Evolutionary conservation across 2,888 invertebrate species (phyloP).

Genomic region (Bombylius discolor): DNA sequence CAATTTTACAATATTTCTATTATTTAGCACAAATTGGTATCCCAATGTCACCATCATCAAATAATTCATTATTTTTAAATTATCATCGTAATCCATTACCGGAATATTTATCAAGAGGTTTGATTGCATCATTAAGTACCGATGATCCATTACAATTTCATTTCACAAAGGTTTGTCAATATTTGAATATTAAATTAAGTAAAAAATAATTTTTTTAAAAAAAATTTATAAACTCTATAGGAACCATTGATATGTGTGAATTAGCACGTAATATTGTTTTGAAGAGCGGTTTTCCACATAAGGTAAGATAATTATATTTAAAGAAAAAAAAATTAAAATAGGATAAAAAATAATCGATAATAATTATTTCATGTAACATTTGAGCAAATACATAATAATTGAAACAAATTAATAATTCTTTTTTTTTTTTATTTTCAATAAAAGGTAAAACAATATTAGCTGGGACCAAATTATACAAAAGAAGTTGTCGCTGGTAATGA

Average conservation of each 20-base stretch:
- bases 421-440: slow-evolving; percentile 15
- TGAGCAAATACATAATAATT: no score
- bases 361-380: no score
- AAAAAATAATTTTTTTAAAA: neutral
- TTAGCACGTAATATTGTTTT: slow-evolving; percentile 90
- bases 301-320: slow-evolving; percentile 41
- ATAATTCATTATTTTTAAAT: slow-evolving; percentile 96
- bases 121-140: slow-evolving; percentile 88
- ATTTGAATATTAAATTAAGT: neutral
- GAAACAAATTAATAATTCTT: neutral
- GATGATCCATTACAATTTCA: slow-evolving; percentile 99
- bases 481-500: slow-evolving; percentile 98
- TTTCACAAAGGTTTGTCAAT: slow-evolving; percentile 73
- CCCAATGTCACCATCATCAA: slow-evolving; percentile 97
- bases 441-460: slow-evolving; percentile 94
- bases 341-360: neutral
- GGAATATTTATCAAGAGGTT: slow-evolving; percentile 87
- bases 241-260: slow-evolving; percentile 98
- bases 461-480: slow-evolving; percentile 88
- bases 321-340: neutral
- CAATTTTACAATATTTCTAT: slow-evolving; percentile 95
- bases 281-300: slow-evolving; percentile 94
- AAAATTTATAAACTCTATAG: slow-evolving; percentile 32
- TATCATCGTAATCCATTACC: slow-evolving; percentile 98
- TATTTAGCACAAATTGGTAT: slow-evolving; percentile 96